Base-by-base conservation (phyloP, 2,888 invertebrate genomes). In the Trissoscelio sp. region DNA sequence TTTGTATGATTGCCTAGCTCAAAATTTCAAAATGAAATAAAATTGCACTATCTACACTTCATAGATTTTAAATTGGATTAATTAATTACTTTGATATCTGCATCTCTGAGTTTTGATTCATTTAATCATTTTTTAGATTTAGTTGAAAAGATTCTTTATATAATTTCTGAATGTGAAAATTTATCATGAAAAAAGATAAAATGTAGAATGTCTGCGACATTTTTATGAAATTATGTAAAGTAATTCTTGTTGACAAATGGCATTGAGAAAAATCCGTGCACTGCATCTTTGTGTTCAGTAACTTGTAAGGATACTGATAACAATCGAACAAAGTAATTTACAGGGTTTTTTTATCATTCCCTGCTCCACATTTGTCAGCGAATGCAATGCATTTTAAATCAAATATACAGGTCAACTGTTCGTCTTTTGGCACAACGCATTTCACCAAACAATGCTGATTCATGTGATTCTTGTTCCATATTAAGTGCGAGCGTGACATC, bases 381-480 rank as follows among this genome's bases (percentile, higher is more conserved):
- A 58, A 60, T 18, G 24, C 60, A 46, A 60, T 67, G 55, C 60
- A 66, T 67, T 79, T 72, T 72, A 79, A 72, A 73, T 79, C 79
- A 72, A 24, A 67, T 66, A 73, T 60, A 51, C 64, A 53, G 79
- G 72, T 79, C 66, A 79, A 66, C 72, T 72, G 42, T 70, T 78
- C 46, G 78, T 78, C 62, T 70, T 70, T 70, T 78, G 70, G 70
- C 70, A 78, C 62, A 64, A 78, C 57, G 58, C 66, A 44, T 66
- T 75, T 75, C 75, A 75, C 55, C 62, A 64, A 57, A 78, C 70
- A 70, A 77, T 78, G 70, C 78, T 78, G 78, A 78, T 78, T 78
- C 70, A 70, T 78, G 78, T 24, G 46, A 70, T 46, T 46, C 62
- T 60, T 58, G 62, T 64, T 78, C 70, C 55, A 55, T 69, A 69